These are phyloP conservation scores for Archaeoteleia sp. DNA, from an alignment of 2,888 invertebrate genomes.

Conservation along the genomic window DNA sequence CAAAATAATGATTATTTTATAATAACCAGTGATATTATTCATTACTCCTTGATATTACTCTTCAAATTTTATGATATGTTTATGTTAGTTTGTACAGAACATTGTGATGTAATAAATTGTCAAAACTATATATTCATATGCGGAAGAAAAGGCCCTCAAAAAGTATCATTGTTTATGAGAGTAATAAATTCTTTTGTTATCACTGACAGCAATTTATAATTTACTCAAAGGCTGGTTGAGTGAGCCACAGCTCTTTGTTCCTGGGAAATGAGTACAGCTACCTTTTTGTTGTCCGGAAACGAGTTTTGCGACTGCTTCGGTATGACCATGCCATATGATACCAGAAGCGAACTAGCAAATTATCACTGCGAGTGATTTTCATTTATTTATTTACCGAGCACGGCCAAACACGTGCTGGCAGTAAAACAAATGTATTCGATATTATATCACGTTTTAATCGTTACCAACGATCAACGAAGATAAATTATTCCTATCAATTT, in stretches of 20 bases:
- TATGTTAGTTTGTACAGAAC: not conserved
- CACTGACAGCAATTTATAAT: conserved; percentile 12
- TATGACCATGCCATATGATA: not conserved
- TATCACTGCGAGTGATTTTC: not conserved
- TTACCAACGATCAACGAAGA: too few relatives aligned
- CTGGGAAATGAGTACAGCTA: conserved; percentile 6
- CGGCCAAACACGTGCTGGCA: too few relatives aligned
- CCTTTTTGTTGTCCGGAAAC: conserved; percentile 3
- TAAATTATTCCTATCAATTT: not conserved
- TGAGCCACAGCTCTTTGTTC: conserved; percentile 1
- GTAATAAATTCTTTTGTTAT: conserved; percentile 12
- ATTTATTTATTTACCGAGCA: conserved; percentile 1
- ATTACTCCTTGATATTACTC: too few relatives aligned
- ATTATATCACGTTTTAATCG: not conserved
- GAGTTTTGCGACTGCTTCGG: not conserved
- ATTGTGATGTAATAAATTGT: not conserved
- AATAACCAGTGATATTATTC: too few relatives aligned
- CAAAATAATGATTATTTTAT: too few relatives aligned
- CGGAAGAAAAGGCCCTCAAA: not conserved
- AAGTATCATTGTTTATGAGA: conserved; percentile 2
- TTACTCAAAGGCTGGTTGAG: conserved; percentile 3
- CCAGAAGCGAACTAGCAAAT: conserved; percentile 1
- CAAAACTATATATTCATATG: not conserved
- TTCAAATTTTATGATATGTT: conserved; percentile 3
- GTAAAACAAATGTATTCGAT: not conserved